These are phyloP conservation scores for Platynereis dumerilii DNA, from an alignment of 2,888 invertebrate genomes.

Conservation along the genomic window DNA sequence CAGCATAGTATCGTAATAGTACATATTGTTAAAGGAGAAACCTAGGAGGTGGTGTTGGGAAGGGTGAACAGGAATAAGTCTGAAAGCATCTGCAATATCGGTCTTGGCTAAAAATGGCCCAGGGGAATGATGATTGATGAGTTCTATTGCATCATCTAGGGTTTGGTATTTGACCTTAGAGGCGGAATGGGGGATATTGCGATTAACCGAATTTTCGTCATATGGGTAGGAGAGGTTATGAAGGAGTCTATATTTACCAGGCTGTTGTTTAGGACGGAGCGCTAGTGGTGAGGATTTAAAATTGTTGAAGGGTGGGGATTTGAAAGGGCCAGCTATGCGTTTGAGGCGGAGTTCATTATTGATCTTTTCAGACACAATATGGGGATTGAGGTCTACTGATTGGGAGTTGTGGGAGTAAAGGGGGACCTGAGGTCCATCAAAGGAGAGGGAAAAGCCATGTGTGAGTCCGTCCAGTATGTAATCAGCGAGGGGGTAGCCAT, in stretches of 20 bases:
- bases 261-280: not conserved
- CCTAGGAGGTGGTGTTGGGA: not conserved
- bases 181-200: not conserved
- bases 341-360: not conserved
- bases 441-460: not conserved
- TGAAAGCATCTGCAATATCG: not conserved
- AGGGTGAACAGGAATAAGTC: not conserved
- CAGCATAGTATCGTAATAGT: not conserved
- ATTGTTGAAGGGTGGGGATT: not conserved
- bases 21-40: not conserved
- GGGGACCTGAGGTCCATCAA: not conserved
- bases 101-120: not conserved
- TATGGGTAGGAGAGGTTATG: conserved; percentile 7
- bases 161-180: not conserved
- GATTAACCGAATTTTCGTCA: not conserved
- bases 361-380: not conserved
- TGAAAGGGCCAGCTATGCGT: not conserved
- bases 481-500: not conserved
- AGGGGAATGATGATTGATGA: not conserved
- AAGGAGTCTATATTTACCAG: not conserved
- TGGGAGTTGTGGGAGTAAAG: not conserved
- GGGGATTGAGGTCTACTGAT: not conserved
- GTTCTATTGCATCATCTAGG: not conserved
- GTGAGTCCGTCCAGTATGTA: not conserved
- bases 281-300: not conserved